phyloP scores from a whole-genome alignment of 1,140 invertebrate genomes.

The Heliconius melpomene region DNA sequence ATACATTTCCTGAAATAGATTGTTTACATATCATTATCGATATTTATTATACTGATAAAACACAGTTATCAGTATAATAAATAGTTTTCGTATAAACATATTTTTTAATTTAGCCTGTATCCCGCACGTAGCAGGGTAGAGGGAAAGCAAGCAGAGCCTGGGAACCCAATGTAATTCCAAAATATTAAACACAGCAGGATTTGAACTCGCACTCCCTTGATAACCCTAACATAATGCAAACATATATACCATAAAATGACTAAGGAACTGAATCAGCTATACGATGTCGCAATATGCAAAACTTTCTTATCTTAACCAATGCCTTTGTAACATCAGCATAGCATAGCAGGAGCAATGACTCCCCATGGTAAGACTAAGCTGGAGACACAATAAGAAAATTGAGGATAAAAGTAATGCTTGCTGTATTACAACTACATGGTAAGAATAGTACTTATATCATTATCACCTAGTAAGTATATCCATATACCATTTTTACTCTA shows the following conservation, averaged over 20 bases:
- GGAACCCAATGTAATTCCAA: neutral
- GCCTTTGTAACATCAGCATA: neutral
- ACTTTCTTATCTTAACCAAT: neutral
- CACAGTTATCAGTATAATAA: neutral
- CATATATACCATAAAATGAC: neutral
- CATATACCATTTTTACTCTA: no score
- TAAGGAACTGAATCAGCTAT: neutral
- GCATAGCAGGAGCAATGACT: neutral
- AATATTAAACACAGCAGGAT: neutral
- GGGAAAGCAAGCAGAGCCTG: no score
- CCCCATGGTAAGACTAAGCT: neutral
- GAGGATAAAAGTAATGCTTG: no score
- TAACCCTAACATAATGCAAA: neutral
- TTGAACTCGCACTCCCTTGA: neutral
- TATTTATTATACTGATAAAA: neutral
- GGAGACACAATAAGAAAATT: neutral
- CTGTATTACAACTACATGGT: no score
- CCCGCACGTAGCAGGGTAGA: no score
- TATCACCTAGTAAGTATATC: no score
- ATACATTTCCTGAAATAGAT: constrained; percentile 7
- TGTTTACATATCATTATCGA: constrained; percentile 14
- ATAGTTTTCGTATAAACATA: neutral
- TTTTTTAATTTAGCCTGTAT: no score
- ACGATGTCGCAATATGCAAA: neutral
- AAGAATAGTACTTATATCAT: no score